Evolutionary conservation across 1,140 invertebrate species (phyloP).

Genomic region (Ips typographus): DNA sequence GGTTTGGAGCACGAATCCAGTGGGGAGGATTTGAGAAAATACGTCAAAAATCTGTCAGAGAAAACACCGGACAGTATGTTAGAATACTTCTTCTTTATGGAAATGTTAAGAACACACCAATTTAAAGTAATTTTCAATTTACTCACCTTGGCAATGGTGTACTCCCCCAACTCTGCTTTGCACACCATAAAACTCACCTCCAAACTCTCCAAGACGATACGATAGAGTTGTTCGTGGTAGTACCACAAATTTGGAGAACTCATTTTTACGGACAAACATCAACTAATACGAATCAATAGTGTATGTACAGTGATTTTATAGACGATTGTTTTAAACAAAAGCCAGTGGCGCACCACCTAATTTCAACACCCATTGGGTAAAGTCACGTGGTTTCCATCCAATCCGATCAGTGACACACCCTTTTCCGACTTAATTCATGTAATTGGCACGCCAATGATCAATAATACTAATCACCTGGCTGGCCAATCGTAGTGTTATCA

Average conservation of each 20-base stretch:
- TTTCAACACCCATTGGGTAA: no score
- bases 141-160: constrained; percentile 28
- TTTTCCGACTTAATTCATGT: no score
- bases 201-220: constrained; percentile 31
- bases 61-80: neutral
- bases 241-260: constrained; percentile 19
- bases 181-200: constrained; percentile 29
- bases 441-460: no score
- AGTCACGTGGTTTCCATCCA: no score
- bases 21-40: constrained; percentile 34
- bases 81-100: neutral
- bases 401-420: no score
- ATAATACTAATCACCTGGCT: no score
- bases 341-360: no score
- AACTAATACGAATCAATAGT: no score
- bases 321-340: no score
- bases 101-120: neutral
- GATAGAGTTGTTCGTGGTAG: constrained; percentile 16
- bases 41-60: constrained; percentile 36
- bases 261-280: constrained; percentile 5
- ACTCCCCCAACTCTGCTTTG: constrained; percentile 20
- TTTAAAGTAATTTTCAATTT: neutral
- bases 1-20: constrained; percentile 35
- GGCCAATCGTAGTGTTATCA: no score
- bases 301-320: no score